Percentiles rank a stretch among this genome's conserved stretches.
phyloP scores from a whole-genome alignment of 2,113 vertebrate species.

The Rhegmatorhina hoffmannsi region DNA sequence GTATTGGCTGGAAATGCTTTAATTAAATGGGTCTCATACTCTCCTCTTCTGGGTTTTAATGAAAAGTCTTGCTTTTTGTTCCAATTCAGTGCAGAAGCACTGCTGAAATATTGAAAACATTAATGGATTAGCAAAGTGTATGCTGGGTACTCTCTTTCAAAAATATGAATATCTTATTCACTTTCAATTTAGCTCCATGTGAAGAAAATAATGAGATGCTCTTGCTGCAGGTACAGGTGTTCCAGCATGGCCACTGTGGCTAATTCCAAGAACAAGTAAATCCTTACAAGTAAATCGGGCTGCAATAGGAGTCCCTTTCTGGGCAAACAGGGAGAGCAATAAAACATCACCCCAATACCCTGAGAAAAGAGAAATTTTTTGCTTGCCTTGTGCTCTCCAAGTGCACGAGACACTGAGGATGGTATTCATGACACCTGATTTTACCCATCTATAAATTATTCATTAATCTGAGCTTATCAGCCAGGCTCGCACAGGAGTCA shows the following conservation, averaged over 20 bases:
- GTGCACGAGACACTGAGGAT: neutral
- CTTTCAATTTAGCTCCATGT: neutral
- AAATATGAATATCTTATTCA: neutral
- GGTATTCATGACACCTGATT: neutral
- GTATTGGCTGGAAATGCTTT: slow-evolving; percentile 22
- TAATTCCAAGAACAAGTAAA: neutral
- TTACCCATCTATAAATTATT: slow-evolving; percentile 22
- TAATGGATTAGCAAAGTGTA: neutral
- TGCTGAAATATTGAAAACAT: slow-evolving; percentile 48
- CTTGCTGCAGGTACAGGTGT: neutral
- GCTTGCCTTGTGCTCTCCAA: neutral
- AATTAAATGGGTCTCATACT: slow-evolving; percentile 19
- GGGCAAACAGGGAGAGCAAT: neutral
- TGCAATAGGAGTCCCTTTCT: neutral
- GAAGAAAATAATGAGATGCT: neutral
- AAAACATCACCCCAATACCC: neutral
- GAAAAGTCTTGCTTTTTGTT: slow-evolving; percentile 30
- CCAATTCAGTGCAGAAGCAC: neutral
- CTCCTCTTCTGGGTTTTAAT: slow-evolving; percentile 23
- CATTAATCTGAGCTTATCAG: neutral
- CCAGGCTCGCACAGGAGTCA: neutral
- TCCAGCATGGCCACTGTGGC: neutral
- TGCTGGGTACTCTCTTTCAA: neutral
- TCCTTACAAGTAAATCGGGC: neutral
- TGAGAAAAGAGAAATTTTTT: neutral